A percentile compares a stretch with the other conserved stretches of the same genome.
These are phyloP conservation scores for Psittacula derbiana DNA, from an alignment of 2,797 vertebrate species.

Conservation along the genomic window DNA sequence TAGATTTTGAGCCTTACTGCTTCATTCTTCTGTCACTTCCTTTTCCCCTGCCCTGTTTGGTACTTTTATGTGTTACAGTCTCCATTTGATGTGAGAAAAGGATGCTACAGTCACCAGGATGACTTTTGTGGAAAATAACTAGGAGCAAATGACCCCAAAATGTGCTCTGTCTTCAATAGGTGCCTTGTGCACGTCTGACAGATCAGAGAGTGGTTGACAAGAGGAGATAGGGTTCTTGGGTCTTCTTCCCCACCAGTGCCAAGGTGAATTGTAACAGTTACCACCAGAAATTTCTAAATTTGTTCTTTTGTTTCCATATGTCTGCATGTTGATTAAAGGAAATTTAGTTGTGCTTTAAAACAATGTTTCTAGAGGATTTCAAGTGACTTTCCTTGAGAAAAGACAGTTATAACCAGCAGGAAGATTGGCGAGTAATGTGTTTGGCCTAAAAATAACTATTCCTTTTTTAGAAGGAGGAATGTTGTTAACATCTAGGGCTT, in stretches of 20 bases:
- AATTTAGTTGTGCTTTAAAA: background rate
- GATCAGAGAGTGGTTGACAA: too few relatives aligned
- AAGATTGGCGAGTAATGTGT: background rate
- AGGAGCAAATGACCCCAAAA: background rate
- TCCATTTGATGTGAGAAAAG: background rate
- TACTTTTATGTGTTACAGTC: background rate
- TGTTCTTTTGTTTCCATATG: background rate
- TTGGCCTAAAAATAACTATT: background rate
- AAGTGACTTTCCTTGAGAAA: background rate
- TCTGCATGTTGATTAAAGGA: background rate
- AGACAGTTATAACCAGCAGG: background rate
- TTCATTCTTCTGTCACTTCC: background rate
- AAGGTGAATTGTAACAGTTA: background rate
- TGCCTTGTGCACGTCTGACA: background rate
- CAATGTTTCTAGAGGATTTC: background rate
- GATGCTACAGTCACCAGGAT: background rate
- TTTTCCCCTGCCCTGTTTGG: background rate
- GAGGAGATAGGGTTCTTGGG: accelerated
- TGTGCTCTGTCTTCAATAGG: background rate
- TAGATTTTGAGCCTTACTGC: background rate
- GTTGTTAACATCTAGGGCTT: background rate
- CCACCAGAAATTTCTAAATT: background rate
- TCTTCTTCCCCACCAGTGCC: background rate
- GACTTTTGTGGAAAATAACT: background rate
- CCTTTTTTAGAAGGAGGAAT: accelerated